phyloP scores from a whole-genome alignment of 2,888 invertebrate genomes.

The Malthinus seriepunctatus region DNA sequence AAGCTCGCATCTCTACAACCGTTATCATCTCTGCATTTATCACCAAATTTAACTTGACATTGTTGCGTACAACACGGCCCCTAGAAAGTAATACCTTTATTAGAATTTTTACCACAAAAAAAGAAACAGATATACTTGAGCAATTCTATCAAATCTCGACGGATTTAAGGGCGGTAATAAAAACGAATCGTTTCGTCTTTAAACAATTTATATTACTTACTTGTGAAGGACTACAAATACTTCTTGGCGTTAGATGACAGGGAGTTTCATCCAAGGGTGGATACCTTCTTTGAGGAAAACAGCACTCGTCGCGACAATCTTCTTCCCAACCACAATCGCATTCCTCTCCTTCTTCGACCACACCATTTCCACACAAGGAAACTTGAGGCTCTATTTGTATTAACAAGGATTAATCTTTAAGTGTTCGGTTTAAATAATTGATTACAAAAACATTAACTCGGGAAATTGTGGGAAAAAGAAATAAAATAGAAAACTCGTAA shows the following conservation, averaged over 20 bases:
- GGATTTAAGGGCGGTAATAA: no score
- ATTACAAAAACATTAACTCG: no score
- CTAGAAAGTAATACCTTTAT: conserved; percentile 51
- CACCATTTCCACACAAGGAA: conserved; percentile 97
- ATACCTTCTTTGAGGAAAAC: conserved; percentile 85
- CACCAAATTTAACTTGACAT: conserved; percentile 82
- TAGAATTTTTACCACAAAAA: background rate
- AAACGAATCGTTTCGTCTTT: conserved; percentile 8
- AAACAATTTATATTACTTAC: conserved; percentile 52
- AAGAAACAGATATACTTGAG: background rate
- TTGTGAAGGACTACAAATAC: conserved; percentile 81
- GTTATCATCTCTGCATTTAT: conserved; percentile 90
- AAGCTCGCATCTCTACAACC: conserved; percentile 92
- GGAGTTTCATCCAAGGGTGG: conserved; percentile 79
- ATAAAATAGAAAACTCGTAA: no score
- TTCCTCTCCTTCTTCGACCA: conserved; percentile 95
- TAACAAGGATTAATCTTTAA: no score
- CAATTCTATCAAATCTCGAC: no score
- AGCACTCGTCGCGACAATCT: conserved; percentile 93
- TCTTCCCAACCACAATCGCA: conserved; percentile 99
- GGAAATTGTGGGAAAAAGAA: no score
- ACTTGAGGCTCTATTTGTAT: conserved; percentile 78
- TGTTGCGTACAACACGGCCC: conserved; percentile 94
- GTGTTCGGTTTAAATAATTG: no score
- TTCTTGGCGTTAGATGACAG: conserved; percentile 81